These are phyloP conservation scores for Cyclina sinensis DNA, from an alignment of 1,140 invertebrate species.

Conservation along the genomic window DNA sequence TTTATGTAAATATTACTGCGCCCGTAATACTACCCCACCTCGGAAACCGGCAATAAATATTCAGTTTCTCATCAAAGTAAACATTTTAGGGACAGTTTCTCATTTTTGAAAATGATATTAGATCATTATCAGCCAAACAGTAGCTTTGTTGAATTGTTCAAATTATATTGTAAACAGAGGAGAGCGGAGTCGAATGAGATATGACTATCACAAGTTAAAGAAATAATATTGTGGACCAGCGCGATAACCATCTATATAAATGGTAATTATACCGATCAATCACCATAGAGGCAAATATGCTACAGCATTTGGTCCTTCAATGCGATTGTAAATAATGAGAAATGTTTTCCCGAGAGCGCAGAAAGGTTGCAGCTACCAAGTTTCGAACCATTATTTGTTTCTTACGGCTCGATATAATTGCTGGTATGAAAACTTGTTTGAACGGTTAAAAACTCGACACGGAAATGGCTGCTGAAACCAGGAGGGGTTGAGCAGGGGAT, in stretches of 20 bases:
- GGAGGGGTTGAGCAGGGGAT: no score
- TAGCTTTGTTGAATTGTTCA: constrained; percentile 57
- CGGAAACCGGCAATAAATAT: constrained; percentile 52
- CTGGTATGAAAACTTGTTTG: no score
- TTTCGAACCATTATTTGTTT: neutral
- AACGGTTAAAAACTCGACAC: no score
- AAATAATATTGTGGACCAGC: constrained; percentile 9
- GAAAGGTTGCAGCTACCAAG: neutral
- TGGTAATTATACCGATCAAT: constrained; percentile 42
- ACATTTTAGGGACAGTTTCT: constrained; percentile 38
- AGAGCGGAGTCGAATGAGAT: constrained; percentile 14
- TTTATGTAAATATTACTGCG: constrained; percentile 63
- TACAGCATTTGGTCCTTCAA: neutral
- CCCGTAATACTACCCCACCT: constrained; percentile 46
- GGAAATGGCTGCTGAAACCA: no score
- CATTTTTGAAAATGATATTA: constrained; percentile 58
- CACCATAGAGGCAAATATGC: neutral
- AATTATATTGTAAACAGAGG: constrained; percentile 44
- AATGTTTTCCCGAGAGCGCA: neutral
- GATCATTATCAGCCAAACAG: constrained; percentile 38
- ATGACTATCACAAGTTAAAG: constrained; percentile 16
- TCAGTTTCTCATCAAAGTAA: constrained; percentile 49
- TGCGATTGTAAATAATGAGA: neutral
- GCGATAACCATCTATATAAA: constrained; percentile 42
- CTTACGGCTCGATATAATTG: no score